phyloP scores from a whole-genome alignment of 2,113 vertebrate species.

The Nothoprocta pentlandii region DNA sequence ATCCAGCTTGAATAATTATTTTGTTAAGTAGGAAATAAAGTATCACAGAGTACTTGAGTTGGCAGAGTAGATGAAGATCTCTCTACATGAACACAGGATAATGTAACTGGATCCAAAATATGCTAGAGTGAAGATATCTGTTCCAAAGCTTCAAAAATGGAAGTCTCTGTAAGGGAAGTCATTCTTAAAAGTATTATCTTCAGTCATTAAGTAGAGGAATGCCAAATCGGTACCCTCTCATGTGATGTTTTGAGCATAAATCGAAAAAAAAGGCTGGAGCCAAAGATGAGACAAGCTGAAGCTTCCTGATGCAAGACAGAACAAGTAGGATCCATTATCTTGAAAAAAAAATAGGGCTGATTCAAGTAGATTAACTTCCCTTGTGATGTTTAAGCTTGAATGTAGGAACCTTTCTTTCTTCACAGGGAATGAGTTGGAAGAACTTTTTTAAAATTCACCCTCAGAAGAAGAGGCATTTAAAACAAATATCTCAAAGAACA shows the following conservation, averaged over 20 bases:
- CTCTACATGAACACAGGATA: background rate
- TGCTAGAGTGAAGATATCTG: background rate
- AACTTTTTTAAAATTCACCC: background rate
- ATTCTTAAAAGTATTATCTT: background rate
- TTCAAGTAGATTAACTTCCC: background rate
- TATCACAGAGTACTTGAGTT: background rate
- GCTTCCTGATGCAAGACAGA: background rate
- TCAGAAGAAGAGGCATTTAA: background rate
- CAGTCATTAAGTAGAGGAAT: background rate
- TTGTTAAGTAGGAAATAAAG: background rate
- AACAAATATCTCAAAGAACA: background rate
- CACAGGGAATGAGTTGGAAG: background rate
- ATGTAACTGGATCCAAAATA: background rate
- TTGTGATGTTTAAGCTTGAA: background rate
- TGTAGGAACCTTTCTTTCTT: background rate
- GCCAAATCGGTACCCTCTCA: accelerated
- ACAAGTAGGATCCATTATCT: background rate
- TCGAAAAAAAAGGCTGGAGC: background rate
- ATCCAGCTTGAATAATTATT: background rate
- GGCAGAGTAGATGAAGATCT: background rate
- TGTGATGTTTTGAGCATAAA: background rate
- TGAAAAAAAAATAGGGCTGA: background rate
- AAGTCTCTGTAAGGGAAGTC: background rate
- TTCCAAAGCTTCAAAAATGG: background rate
- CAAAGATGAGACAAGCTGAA: background rate